Base-by-base conservation (phyloP, 2,113 vertebrate genomes). In the Corythaeola cristata region DNA sequence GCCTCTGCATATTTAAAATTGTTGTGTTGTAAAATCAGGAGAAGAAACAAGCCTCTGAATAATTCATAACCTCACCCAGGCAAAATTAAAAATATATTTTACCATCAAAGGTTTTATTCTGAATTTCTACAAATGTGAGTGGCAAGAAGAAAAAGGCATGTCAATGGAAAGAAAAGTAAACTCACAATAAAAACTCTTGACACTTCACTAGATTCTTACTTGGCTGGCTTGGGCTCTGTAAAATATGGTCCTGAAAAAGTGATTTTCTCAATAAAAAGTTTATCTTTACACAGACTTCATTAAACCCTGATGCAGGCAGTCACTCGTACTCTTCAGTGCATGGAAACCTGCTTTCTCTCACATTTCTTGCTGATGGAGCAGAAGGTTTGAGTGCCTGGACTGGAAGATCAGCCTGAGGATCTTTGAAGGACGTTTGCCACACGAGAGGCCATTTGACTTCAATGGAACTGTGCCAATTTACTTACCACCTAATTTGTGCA, bases 71-170 rank as follows among this genome's bases (percentile, higher is more conserved):
- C 80, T 91, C 10, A 80, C 66, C 95, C 94, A 82, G 86, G 88
- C 97, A 96, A 98, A 98, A 98, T 98, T 98, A 98, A 98, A 98
- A 98, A 98, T 97, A 98, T 98, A 98, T 98, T 98, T 98, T 97
- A 97, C 77, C 77, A 62, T 94, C 90, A 95, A 96, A 97, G 53
- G 82, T 90, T 91, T 86, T 97, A 85, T 72, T 90, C 93, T 52
- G 50, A 58, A 90, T 93, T 97, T 93, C 68, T 30, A 62, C 12
- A 22, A 78, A 96, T 72, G 78, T 20, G 6, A 95, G 79, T 11
- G 16, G 81, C 58, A 91, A 91, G 63, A 56, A 82, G 39, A 77
- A 85, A 71, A 90, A 35, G 14, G 24, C 41, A 12, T 84, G 85
- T 58, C 80, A 75, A 59, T 49, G 27, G 71, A n/a, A 87, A 85